Conservation (phyloP, 2,113 vertebrate species). For the Thryonomys swinderianus region DNA sequence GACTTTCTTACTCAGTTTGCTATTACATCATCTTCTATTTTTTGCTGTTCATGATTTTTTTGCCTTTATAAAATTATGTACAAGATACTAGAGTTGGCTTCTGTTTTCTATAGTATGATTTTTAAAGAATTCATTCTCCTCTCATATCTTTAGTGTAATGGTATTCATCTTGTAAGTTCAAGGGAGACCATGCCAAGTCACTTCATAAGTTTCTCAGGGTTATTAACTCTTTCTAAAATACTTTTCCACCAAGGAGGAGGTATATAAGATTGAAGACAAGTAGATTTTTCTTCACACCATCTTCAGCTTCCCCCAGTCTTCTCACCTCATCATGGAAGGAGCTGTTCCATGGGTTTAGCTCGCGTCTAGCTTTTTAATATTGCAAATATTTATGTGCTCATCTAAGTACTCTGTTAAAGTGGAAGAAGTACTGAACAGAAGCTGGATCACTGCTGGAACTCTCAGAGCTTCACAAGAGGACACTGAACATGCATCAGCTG, state of each 20-base stretch:
- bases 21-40: constrained; percentile 68
- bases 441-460: background rate
- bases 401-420: background rate
- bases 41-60: constrained; percentile 56
- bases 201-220: background rate
- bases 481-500: background rate
- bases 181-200: background rate
- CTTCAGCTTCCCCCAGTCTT: background rate
- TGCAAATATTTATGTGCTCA: background rate
- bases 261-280: background rate
- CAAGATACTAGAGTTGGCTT: constrained; percentile 62
- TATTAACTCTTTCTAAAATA: background rate
- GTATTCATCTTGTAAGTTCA: constrained; percentile 46
- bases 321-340: background rate
- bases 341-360: background rate
- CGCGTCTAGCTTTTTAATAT: background rate
- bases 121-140: background rate
- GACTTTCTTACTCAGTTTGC: constrained; percentile 58
- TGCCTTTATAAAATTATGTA: constrained; percentile 62
- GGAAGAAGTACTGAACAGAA: background rate
- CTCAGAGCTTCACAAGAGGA: background rate
- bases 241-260: background rate
- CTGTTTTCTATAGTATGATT: constrained; percentile 30
- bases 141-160: background rate
- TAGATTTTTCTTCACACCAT: background rate